These are phyloP conservation scores for Pipa parva DNA, from an alignment of 2,113 vertebrate genomes.

Conservation along the genomic window DNA sequence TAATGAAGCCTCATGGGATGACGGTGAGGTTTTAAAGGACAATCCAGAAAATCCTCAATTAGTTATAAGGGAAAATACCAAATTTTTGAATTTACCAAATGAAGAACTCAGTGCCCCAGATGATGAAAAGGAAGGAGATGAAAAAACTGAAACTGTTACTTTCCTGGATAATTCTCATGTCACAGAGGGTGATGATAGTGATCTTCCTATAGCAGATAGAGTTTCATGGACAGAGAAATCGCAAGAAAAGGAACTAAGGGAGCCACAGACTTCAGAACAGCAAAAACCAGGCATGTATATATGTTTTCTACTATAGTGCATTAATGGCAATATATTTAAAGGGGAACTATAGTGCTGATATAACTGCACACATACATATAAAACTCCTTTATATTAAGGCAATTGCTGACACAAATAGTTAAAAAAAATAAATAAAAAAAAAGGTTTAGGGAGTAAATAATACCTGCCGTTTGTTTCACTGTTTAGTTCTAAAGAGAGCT, in stretches of 20 bases:
- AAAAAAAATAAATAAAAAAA: too few species aligned
- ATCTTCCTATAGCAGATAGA: slow-evolving; percentile 39
- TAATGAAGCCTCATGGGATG: not conserved
- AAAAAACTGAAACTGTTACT: slow-evolving; percentile 47
- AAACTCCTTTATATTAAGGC: too few species aligned
- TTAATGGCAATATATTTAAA: too few species aligned
- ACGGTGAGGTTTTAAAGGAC: slow-evolving; percentile 24
- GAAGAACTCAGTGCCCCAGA: slow-evolving; percentile 53
- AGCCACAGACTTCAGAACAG: slow-evolving; percentile 58
- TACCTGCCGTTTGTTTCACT: too few species aligned
- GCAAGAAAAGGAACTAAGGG: slow-evolving; percentile 53
- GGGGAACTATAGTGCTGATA: too few species aligned
- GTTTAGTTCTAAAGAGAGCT: too few species aligned
- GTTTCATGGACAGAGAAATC: not conserved
- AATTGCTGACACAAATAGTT: too few species aligned
- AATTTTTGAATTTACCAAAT: slow-evolving; percentile 45
- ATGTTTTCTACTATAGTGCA: not conserved
- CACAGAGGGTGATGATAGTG: not conserved
- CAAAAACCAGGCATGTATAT: slow-evolving; percentile 60
- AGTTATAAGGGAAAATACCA: slow-evolving; percentile 22
- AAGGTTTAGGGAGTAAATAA: too few species aligned
- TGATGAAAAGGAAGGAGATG: slow-evolving; percentile 47
- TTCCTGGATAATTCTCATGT: slow-evolving; percentile 40
- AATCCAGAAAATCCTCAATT: slow-evolving; percentile 13
- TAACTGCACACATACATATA: too few species aligned